Evolutionary conservation across 2,888 invertebrate species (phyloP), one percentile per base, ranked within the genome.

Genomic region (Eledone cirrhosa): DNA sequence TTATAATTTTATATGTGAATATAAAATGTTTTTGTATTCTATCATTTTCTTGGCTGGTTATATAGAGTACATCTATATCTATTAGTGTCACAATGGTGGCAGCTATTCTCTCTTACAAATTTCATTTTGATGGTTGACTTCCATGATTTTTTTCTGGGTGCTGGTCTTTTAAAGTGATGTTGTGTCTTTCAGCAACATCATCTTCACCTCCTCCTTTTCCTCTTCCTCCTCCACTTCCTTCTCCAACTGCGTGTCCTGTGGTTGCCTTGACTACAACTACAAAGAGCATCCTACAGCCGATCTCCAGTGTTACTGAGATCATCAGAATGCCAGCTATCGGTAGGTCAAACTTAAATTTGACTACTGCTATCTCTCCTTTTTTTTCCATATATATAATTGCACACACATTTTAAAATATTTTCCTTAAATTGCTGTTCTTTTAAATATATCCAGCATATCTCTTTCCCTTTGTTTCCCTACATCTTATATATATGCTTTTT

Each of bases 261-360:
- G 76, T 77, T 79, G 84, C 83, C 47, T 80, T 80, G 77, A 84
- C 85, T 48, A 82, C 82, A 33, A 85, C 84, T 80, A 83, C 83
- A 72, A 84, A 84, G 78, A 83, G 84, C 67, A 84, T 84, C 65
- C 78, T 81, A 74, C 81, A 83, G 48, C 85, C 85, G 59, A 84
- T 85, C 47, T 76, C 85, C 48, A 85, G 85, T 80, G 77, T 84
- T 72, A 84, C 82, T 72, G 80, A 84, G 79, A 84, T 85, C 41
- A 80, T 77, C 27, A 11, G 41, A 41, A 79, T 85, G 72, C 77
- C 76, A 80, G 78, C 78, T 78, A 79, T 47, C n/a, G 76, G 76
- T 76, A 76, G 47, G 76, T 76, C 76, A 72, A 72, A 72, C 33
- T 72, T 72, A 24, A 63, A 63, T 63, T 72, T 72, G n/a, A 72